These are phyloP conservation scores for Macroglossus sobrinus DNA, from an alignment of 2,113 vertebrate species.

Conservation along the genomic window DNA sequence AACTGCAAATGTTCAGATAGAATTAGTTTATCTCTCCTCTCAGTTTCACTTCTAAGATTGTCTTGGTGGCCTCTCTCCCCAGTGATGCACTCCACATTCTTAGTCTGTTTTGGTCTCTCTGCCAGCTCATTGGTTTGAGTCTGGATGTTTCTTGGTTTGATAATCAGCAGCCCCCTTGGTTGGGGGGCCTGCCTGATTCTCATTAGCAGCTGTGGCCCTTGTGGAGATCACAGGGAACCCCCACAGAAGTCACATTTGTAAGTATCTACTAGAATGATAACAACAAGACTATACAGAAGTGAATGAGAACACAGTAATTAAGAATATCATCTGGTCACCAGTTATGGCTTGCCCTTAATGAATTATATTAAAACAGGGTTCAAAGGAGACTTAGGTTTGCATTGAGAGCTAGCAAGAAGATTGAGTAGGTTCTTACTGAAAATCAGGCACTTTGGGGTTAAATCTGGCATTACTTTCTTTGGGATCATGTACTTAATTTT, in stretches of 20 bases:
- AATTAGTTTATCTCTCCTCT: neutral
- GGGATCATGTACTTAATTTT: constrained; percentile 29
- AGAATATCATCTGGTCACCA: constrained; percentile 78
- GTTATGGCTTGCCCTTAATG: constrained; percentile 74
- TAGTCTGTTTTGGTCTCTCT: constrained; percentile 80
- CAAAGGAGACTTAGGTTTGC: neutral
- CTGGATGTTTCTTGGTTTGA: constrained; percentile 76
- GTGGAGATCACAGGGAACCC: constrained; percentile 79
- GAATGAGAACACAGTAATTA: constrained; percentile 76
- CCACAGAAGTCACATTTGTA: constrained; percentile 81
- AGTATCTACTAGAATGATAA: constrained; percentile 82
- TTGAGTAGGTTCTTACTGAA: constrained; percentile 7
- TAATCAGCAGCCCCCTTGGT: constrained; percentile 75
- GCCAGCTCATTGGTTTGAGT: constrained; percentile 76
- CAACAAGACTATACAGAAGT: constrained; percentile 71
- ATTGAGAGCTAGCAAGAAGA: neutral
- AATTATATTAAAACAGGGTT: constrained; percentile 77
- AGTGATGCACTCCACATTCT: constrained; percentile 70
- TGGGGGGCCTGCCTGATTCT: constrained; percentile 77
- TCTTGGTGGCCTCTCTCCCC: constrained; percentile 58
- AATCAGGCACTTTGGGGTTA: constrained; percentile 19
- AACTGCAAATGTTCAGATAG: neutral
- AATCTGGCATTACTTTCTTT: neutral
- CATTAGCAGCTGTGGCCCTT: constrained; percentile 81
- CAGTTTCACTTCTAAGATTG: neutral